A percentile compares a stretch with the other conserved stretches of the same genome.
Evolutionary conservation across 1,140 invertebrate species (phyloP).

Genomic region (Monochamus saltuarius): DNA sequence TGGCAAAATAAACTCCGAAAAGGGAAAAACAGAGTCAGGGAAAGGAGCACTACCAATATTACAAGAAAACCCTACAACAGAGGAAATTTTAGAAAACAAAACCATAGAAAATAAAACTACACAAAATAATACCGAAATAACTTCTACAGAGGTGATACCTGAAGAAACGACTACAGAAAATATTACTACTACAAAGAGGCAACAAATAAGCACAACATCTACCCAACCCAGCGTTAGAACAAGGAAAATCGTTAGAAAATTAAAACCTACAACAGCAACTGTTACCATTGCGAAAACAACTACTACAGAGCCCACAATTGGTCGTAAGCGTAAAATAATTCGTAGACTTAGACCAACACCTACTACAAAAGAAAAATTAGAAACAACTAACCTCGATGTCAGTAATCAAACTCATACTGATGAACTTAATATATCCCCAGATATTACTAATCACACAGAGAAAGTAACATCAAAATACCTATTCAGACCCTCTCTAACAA

Average conservation of each 20-base stretch:
- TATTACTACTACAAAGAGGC: too few species aligned
- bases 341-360: slow-evolving; percentile 31
- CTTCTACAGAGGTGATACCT: slow-evolving; percentile 1
- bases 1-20: slow-evolving; percentile 21
- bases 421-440: not conserved
- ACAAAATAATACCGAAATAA: slow-evolving; percentile 8
- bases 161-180: too few species aligned
- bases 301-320: slow-evolving; percentile 25
- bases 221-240: slow-evolving; percentile 47
- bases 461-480: not conserved
- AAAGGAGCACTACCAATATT: not conserved
- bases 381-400: not conserved
- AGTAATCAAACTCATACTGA: too few species aligned
- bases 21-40: slow-evolving; percentile 5
- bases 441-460: not conserved
- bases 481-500: too few species aligned
- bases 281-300: slow-evolving; percentile 12
- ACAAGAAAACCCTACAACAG: too few species aligned
- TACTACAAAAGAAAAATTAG: not conserved
- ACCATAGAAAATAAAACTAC: slow-evolving; percentile 12
- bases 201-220: not conserved
- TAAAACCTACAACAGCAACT: slow-evolving; percentile 47
- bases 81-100: not conserved
- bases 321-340: slow-evolving; percentile 38
- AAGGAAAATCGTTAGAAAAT: slow-evolving; percentile 57